These are phyloP conservation scores for Reticulitermes speratus DNA, from an alignment of 1,140 invertebrate genomes.

Conservation along the genomic window DNA sequence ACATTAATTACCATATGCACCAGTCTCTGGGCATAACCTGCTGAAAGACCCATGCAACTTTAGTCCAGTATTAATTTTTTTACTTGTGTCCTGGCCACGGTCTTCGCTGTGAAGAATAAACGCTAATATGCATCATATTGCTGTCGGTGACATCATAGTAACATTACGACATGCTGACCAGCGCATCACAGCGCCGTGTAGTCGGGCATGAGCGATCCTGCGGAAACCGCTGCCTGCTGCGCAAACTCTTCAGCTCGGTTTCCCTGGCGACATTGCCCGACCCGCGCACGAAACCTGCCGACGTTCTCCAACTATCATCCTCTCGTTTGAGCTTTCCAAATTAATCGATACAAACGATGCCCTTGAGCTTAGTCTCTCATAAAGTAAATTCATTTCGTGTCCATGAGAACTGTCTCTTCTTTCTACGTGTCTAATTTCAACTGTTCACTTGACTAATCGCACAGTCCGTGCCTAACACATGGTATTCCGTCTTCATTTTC, in stretches of 20 bases:
- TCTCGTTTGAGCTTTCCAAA: not conserved
- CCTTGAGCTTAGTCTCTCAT: not conserved
- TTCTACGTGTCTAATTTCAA: no score
- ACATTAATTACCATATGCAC: no score
- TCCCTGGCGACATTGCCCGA: not conserved
- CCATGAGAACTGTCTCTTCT: no score
- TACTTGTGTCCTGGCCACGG: no score
- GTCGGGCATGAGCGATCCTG: not conserved
- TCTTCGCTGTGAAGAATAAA: no score
- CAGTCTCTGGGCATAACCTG: no score
- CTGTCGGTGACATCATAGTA: constrained; percentile 24
- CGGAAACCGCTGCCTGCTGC: not conserved
- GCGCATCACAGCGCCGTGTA: not conserved
- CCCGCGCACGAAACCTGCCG: not conserved
- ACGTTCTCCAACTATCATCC: not conserved
- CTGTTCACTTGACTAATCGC: no score
- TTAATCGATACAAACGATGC: constrained; percentile 1
- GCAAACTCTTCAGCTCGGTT: not conserved
- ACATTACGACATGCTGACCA: constrained; percentile 4
- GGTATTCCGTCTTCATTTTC: no score
- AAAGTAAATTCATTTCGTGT: no score
- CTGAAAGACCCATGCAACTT: no score
- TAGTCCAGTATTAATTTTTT: no score
- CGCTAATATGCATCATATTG: not conserved
- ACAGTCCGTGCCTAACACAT: no score